Conservation (phyloP, 2,888 invertebrate species). For the Myopa testacea region DNA sequence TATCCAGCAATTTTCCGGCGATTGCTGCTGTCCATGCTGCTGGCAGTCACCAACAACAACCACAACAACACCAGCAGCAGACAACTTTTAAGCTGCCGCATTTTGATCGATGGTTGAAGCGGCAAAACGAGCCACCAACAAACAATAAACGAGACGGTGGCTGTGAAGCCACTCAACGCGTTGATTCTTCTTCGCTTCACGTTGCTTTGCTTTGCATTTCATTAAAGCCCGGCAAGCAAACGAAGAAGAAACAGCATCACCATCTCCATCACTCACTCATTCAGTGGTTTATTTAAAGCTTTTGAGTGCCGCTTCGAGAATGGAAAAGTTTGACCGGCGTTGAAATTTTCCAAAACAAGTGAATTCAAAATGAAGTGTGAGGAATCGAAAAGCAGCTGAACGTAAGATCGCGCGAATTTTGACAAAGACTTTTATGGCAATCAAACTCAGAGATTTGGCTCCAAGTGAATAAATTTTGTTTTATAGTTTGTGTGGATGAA, state of each 20-base stretch:
- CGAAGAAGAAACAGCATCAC: background rate
- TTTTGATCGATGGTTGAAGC: conserved; percentile 22
- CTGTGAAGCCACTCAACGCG: too few species aligned
- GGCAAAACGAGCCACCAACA: background rate
- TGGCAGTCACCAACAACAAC: background rate
- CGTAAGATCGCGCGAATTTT: background rate
- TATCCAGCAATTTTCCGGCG: background rate
- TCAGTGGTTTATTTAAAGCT: background rate
- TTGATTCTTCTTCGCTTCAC: too few species aligned
- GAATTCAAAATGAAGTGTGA: background rate
- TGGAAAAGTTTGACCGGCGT: background rate
- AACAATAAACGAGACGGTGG: background rate
- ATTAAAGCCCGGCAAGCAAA: background rate
- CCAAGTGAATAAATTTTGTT: background rate
- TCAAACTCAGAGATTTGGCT: background rate
- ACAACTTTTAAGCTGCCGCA: conserved; percentile 7
- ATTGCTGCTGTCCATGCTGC: background rate
- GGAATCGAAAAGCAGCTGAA: conserved; percentile 10
- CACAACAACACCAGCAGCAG: background rate
- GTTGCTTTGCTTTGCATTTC: background rate
- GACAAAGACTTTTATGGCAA: background rate
- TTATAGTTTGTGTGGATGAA: too few species aligned
- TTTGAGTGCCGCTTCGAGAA: background rate
- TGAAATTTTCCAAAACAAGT: conserved; percentile 22
- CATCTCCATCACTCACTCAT: too few species aligned